Percentiles rank a stretch among this genome's conserved stretches.
phyloP scores from a whole-genome alignment of 2,113 vertebrate genomes.

The Noctilio leporinus region DNA sequence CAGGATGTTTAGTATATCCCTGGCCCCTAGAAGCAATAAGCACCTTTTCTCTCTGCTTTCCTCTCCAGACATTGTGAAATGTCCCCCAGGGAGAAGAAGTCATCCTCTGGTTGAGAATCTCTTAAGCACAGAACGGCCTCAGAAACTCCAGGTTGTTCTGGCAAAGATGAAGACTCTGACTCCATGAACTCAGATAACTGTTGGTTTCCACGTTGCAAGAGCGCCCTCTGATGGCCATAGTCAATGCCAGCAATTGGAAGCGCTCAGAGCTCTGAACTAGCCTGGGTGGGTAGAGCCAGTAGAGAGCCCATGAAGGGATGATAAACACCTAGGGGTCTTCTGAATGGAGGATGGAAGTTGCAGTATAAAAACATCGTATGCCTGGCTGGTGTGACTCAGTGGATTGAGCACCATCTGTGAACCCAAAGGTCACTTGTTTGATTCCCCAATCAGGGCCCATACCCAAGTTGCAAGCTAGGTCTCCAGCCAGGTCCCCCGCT shows the following conservation, averaged over 20 bases:
- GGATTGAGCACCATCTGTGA: too few relatives aligned
- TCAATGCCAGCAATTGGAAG: accelerated
- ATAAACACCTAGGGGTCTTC: neutral
- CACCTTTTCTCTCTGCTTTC: neutral
- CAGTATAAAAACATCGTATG: neutral
- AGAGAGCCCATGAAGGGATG: neutral
- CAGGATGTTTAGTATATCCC: neutral
- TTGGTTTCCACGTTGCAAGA: neutral
- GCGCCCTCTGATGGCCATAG: conserved; percentile 43
- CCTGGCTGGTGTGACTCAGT: too few relatives aligned
- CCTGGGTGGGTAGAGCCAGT: neutral
- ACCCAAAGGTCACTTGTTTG: too few relatives aligned
- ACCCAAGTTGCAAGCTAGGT: too few relatives aligned
- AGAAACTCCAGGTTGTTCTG: neutral
- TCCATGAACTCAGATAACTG: accelerated
- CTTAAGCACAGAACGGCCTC: neutral
- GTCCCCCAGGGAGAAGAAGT: neutral
- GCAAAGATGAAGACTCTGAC: neutral
- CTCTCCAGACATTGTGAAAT: neutral
- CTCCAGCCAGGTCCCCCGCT: too few relatives aligned
- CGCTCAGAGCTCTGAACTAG: neutral
- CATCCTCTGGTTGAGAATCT: neutral
- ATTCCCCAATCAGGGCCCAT: too few relatives aligned
- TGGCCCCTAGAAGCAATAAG: neutral
- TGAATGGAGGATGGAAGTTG: neutral